phyloP scores from a whole-genome alignment of 1,140 invertebrate genomes.

The Akabosia matsudoensis region DNA sequence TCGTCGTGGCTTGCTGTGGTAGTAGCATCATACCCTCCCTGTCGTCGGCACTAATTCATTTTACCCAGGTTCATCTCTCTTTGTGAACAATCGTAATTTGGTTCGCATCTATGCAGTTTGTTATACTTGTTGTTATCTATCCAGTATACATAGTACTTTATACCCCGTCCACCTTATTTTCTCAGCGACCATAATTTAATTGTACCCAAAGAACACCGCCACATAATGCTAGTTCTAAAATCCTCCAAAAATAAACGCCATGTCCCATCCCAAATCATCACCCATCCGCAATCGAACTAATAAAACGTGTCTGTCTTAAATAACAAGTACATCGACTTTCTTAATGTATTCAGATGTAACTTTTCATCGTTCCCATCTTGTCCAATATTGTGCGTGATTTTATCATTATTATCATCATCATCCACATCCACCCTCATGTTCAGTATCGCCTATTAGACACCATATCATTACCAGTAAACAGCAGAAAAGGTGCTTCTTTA shows the following conservation, averaged over 20 bases:
- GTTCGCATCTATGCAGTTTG: background rate
- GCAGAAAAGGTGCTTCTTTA: conserved; percentile 1
- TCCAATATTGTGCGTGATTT: background rate
- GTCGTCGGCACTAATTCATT: background rate
- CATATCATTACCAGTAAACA: background rate
- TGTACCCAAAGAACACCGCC: background rate
- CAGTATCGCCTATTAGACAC: too few species aligned
- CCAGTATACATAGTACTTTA: too few species aligned
- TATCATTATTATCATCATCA: background rate
- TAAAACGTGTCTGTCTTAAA: background rate
- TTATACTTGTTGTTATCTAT: background rate
- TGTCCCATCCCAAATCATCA: background rate
- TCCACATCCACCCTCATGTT: too few species aligned
- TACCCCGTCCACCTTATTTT: background rate
- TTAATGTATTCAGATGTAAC: background rate
- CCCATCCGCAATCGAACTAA: background rate
- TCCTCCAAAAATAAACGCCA: background rate
- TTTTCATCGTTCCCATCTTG: background rate
- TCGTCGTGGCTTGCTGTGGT: background rate
- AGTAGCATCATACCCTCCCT: background rate
- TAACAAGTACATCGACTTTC: background rate
- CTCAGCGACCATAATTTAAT: background rate
- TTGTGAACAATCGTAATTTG: background rate
- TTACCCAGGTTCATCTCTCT: background rate
- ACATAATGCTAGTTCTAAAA: background rate